phyloP scores from a whole-genome alignment of 2,888 invertebrate species.

The Thereva nobilitata region DNA sequence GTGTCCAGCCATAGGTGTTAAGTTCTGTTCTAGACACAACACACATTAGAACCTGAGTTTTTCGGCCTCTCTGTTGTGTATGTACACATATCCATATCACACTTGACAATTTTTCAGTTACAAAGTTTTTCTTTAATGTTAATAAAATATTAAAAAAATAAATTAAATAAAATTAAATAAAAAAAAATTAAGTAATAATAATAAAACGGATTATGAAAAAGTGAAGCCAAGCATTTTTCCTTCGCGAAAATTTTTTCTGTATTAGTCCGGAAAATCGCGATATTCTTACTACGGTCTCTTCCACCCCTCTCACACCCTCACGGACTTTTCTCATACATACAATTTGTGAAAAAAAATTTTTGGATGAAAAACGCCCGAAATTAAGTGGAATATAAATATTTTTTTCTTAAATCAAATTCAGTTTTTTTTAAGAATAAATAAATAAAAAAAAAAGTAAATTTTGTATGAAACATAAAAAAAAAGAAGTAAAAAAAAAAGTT shows the following conservation, averaged over 20 bases:
- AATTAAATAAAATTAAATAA: background rate
- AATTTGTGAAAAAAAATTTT: too few species aligned
- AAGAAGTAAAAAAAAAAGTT: background rate
- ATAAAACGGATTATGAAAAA: background rate
- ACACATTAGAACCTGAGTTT: conserved; percentile 42
- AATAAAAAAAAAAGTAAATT: background rate
- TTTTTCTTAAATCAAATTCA: conserved; percentile 22
- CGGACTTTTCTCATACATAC: too few species aligned
- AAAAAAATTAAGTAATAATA: background rate
- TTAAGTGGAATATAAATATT: background rate
- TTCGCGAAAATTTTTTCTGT: too few species aligned
- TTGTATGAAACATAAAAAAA: background rate
- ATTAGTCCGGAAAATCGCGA: too few species aligned
- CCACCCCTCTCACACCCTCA: too few species aligned
- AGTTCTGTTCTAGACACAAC: conserved; percentile 42
- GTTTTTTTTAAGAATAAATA: background rate
- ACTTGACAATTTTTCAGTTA: conserved; percentile 39
- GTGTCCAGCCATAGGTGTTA: conserved; percentile 39
- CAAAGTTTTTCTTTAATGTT: conserved; percentile 25
- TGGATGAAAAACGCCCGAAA: too few species aligned
- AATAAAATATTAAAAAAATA: conserved; percentile 14
- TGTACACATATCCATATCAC: conserved; percentile 42
- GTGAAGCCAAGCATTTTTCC: too few species aligned
- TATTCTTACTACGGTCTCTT: too few species aligned
- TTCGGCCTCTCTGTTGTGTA: conserved; percentile 42